Evolutionary conservation across 2,797 vertebrate genomes (phyloP).

Genomic region (Heliangelus exortis): DNA sequence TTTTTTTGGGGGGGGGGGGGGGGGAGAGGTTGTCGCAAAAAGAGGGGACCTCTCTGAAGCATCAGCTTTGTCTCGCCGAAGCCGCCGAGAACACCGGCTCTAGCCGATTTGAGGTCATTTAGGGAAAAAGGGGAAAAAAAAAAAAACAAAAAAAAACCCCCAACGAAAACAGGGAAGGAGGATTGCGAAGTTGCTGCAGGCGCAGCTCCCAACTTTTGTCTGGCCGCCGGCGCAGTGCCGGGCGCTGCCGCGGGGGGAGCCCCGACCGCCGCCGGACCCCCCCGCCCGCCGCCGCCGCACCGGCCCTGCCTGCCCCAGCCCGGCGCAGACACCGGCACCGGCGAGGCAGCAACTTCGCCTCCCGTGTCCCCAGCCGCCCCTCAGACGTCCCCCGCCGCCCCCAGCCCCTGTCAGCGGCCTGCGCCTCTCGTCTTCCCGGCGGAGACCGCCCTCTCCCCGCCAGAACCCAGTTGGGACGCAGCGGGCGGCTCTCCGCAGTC

Average conservation of each 20-base stretch:
- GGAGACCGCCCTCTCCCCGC: neutral
- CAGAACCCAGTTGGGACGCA: neutral
- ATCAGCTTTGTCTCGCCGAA: neutral
- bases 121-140: neutral
- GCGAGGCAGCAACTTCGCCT: neutral
- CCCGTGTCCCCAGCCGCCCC: neutral
- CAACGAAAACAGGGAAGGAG: neutral
- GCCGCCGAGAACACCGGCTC: neutral
- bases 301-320: neutral
- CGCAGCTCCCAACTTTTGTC: slow-evolving; percentile 61
- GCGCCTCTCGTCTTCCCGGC: neutral
- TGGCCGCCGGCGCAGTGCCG: slow-evolving; percentile 11
- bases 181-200: slow-evolving; percentile 31
- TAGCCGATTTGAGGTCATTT: neutral
- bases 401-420: neutral
- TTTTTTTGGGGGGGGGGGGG: too few species aligned
- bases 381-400: too few species aligned
- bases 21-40: neutral
- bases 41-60: neutral
- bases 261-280: neutral
- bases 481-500: neutral
- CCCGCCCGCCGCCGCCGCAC: neutral
- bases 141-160: neutral
- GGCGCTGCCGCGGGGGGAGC: slow-evolving; percentile 36
- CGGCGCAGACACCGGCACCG: neutral